A percentile compares a stretch with the other conserved stretches of the same genome.
Conservation (phyloP, 2,888 invertebrate species). For the Synergus gifuensis region DNA sequence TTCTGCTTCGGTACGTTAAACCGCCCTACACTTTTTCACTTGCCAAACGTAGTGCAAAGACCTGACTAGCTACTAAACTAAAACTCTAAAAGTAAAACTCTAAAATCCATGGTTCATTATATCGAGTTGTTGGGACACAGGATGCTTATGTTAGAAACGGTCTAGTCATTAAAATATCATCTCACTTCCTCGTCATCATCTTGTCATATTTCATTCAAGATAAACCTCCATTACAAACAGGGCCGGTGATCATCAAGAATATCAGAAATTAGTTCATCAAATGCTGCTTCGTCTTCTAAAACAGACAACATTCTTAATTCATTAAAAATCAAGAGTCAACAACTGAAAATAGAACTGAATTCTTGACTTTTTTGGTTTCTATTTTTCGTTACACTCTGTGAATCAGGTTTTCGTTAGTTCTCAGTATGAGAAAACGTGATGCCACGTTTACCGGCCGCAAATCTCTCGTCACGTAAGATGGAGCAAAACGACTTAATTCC, state of each 20-base stretch:
- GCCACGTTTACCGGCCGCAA: constrained; percentile 37
- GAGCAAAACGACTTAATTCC: constrained; percentile 51
- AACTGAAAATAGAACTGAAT: background rate
- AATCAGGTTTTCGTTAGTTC: constrained; percentile 32
- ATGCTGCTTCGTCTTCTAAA: background rate
- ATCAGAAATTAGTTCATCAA: background rate
- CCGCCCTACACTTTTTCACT: background rate
- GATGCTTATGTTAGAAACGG: background rate
- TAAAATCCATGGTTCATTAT: constrained; percentile 23
- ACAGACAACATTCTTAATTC: background rate
- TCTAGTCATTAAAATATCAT: constrained; percentile 35
- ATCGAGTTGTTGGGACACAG: background rate
- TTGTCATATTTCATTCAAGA: constrained; percentile 7
- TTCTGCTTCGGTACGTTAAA: constrained; percentile 23
- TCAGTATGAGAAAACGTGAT: constrained; percentile 30
- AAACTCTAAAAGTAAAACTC: background rate
- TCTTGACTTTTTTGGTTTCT: background rate
- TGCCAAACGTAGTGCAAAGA: constrained; percentile 23
- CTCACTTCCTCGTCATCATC: constrained; percentile 34
- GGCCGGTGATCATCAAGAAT: background rate
- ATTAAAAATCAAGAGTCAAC: background rate
- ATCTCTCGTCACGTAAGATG: constrained; percentile 48
- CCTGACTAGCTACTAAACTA: background rate
- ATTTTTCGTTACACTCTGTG: background rate
- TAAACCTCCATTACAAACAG: background rate